Evolutionary conservation across 2,113 vertebrate genomes (phyloP).

Genomic region (Empidonax alnorum): DNA sequence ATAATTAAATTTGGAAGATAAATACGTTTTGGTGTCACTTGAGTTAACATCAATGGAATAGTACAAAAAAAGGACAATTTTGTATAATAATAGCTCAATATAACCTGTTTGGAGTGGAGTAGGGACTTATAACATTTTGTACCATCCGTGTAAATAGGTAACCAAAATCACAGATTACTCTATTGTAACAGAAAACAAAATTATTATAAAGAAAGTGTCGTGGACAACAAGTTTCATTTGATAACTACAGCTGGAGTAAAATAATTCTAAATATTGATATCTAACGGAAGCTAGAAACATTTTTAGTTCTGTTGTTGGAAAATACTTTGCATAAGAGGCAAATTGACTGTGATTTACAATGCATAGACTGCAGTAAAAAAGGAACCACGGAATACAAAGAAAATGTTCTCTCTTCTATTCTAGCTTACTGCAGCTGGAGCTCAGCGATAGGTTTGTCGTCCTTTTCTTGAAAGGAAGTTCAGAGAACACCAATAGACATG

Average conservation of each 20-base stretch:
- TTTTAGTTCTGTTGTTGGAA: background rate
- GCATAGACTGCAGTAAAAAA: background rate
- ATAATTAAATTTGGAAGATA: conserved; percentile 18
- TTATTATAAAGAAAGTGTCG: background rate
- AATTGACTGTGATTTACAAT: background rate
- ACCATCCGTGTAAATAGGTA: background rate
- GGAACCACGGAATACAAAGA: background rate
- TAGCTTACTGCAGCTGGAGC: background rate
- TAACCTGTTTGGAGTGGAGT: background rate
- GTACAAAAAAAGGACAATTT: background rate
- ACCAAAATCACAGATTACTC: background rate
- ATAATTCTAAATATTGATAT: background rate
- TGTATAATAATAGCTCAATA: background rate
- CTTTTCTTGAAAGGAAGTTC: background rate
- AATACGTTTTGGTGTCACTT: background rate
- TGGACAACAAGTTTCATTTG: background rate
- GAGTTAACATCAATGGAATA: background rate
- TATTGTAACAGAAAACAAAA: background rate
- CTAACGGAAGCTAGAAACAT: background rate
- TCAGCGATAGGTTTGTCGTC: background rate
- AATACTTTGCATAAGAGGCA: background rate
- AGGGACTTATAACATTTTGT: background rate
- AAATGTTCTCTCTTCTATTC: background rate
- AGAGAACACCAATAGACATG: background rate
- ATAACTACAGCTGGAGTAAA: background rate